Conservation (phyloP, 1,140 invertebrate species). For the Centruroides sculpturatus region DNA sequence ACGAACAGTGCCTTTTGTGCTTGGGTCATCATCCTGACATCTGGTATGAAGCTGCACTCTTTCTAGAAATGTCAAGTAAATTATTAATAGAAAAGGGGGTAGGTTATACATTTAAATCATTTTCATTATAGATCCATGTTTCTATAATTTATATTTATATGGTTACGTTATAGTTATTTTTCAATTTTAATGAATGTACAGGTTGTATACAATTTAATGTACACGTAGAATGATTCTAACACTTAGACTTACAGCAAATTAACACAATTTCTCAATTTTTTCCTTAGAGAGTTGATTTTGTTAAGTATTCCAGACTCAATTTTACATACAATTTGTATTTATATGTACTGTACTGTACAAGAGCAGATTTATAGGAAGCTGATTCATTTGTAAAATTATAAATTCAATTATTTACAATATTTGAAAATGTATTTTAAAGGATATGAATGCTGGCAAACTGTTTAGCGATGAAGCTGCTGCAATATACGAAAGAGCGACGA, state of each 20-base stretch:
- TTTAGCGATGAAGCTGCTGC: slow-evolving; percentile 87
- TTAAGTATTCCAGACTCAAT: no score
- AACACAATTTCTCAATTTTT: no score
- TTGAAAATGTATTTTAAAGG: slow-evolving; percentile 34
- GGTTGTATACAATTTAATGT: no score
- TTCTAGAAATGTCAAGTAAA: slow-evolving; percentile 84
- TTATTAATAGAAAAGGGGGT: slow-evolving; percentile 86
- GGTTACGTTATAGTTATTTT: background rate
- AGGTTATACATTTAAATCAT: slow-evolving; percentile 22
- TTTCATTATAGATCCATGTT: background rate
- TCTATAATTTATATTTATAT: background rate
- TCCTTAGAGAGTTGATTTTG: no score
- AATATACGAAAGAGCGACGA: slow-evolving; percentile 75
- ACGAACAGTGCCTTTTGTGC: slow-evolving; percentile 92
- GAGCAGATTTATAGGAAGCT: no score
- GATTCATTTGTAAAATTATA: no score
- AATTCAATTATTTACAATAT: no score
- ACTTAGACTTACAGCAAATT: no score
- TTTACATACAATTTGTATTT: no score
- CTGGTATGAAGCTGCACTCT: slow-evolving; percentile 96
- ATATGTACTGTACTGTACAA: no score
- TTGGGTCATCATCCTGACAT: slow-evolving; percentile 95
- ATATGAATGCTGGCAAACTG: slow-evolving; percentile 74
- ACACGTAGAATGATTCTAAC: no score
- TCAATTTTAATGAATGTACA: no score